Conservation (phyloP, 2,113 vertebrate genomes). For the Rhinoderma darwinii region DNA sequence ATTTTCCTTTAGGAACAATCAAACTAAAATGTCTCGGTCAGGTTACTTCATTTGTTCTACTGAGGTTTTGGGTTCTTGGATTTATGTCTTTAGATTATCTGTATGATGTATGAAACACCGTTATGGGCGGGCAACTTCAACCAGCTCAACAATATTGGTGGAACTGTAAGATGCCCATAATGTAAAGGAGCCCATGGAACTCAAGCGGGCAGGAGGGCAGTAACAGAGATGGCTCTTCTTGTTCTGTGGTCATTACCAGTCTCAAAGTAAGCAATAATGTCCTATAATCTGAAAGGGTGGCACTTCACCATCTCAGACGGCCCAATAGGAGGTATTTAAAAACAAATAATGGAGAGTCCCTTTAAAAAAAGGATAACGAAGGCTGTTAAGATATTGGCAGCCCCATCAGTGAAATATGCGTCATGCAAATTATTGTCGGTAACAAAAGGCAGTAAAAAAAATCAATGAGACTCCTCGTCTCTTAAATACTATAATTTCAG, state of each 20-base stretch:
- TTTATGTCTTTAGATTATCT: neutral
- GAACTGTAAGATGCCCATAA: no score
- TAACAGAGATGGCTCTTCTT: no score
- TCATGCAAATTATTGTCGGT: neutral
- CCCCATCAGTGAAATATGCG: neutral
- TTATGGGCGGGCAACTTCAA: no score
- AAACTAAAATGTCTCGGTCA: neutral
- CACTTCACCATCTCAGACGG: neutral
- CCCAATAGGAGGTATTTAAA: neutral
- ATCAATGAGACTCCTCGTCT: neutral
- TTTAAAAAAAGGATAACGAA: neutral
- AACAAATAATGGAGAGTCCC: no score
- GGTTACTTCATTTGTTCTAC: neutral
- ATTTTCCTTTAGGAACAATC: neutral
- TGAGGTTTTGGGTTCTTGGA: neutral
- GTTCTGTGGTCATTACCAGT: no score
- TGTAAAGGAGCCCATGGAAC: no score
- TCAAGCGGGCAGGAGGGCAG: no score
- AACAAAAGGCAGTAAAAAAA: neutral
- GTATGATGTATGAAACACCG: neutral
- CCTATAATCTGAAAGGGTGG: no score
- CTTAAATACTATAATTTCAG: neutral
- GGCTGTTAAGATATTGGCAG: neutral
- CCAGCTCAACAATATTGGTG: no score
- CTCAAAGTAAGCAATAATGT: no score